Percentiles rank a stretch among this genome's conserved stretches.
phyloP scores from a whole-genome alignment of 2,797 vertebrate genomes.

The Nyctibius grandis region DNA sequence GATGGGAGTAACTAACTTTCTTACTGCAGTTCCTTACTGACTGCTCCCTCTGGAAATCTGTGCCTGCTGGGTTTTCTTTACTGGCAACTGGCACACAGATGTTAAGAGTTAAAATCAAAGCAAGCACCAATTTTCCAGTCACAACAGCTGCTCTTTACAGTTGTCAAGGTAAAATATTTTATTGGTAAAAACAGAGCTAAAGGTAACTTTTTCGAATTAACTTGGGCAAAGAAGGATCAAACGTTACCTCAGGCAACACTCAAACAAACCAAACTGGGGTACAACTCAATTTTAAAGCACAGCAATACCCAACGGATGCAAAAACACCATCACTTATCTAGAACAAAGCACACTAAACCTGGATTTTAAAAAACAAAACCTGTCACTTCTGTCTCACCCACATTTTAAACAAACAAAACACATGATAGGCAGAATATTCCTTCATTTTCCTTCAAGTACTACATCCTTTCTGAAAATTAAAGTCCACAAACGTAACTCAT shows the following conservation, averaged over 20 bases:
- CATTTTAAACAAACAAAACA: neutral
- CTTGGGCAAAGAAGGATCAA: neutral
- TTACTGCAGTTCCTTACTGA: neutral
- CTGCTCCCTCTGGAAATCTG: neutral
- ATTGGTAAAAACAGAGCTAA: neutral
- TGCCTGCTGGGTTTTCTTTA: neutral
- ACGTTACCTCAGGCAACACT: neutral
- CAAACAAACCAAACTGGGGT: neutral
- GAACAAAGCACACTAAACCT: neutral
- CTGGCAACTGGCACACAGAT: neutral
- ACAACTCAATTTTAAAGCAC: neutral
- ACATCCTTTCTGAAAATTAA: neutral
- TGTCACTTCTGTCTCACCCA: neutral
- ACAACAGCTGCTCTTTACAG: neutral
- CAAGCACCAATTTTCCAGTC: neutral
- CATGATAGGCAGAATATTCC: neutral
- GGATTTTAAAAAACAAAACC: neutral
- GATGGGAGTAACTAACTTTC: neutral
- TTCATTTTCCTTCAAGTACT: neutral
- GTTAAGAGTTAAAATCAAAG: neutral
- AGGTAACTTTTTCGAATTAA: neutral
- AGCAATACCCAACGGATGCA: neutral
- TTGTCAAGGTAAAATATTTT: neutral
- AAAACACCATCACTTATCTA: neutral
- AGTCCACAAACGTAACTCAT: neutral